phyloP scores from a whole-genome alignment of 2,888 invertebrate genomes.

The Diogma glabrata region DNA sequence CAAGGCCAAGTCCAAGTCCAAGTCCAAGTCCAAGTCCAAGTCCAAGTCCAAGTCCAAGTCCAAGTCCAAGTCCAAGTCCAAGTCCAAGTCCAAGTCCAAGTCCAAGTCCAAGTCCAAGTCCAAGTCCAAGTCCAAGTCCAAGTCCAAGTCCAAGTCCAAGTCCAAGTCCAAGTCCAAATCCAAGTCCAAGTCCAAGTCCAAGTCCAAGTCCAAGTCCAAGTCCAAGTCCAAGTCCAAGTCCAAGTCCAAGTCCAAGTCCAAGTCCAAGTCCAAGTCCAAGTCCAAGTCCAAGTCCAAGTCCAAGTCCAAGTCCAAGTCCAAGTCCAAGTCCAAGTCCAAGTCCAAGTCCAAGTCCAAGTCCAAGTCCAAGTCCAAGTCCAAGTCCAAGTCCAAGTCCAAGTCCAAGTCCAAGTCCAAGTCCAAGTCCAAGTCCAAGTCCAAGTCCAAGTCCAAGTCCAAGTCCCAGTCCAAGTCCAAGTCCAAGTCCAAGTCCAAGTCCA shows the following conservation, averaged over 20 bases:
- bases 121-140: conserved; percentile 12
- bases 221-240: conserved; percentile 11
- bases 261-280: conserved; percentile 10
- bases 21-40: conserved; percentile 13
- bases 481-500: conserved; percentile 12
- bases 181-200: conserved; percentile 12
- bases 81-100: conserved; percentile 6
- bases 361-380: conserved; percentile 13
- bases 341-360: conserved; percentile 12
- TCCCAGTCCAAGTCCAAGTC: conserved; percentile 11
- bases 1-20: conserved; percentile 12
- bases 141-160: conserved; percentile 12
- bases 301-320: conserved; percentile 11
- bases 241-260: conserved; percentile 11
- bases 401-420: conserved; percentile 12
- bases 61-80: conserved; percentile 9
- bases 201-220: conserved; percentile 13
- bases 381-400: conserved; percentile 12
- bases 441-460: conserved; percentile 13
- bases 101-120: conserved; percentile 11
- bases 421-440: conserved; percentile 13
- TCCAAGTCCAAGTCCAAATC: conserved; percentile 11
- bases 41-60: conserved; percentile 11
- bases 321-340: conserved; percentile 9
- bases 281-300: conserved; percentile 7